These are phyloP conservation scores for Lasaia peninsularis DNA, from an alignment of 1,140 invertebrate species.

Conservation along the genomic window DNA sequence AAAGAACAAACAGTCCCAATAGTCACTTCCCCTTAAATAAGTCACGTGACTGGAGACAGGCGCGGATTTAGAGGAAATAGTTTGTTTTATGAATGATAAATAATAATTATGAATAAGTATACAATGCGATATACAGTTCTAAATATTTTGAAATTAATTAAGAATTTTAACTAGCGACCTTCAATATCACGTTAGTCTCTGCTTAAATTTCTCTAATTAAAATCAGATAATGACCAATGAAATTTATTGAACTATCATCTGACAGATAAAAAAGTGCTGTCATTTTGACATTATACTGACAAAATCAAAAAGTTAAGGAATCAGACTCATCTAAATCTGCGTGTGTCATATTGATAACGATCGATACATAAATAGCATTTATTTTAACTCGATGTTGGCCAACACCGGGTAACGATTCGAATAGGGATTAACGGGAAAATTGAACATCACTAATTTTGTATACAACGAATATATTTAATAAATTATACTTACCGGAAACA, in stretches of 20 bases:
- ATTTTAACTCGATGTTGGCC: conserved; percentile 63
- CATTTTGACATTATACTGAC: too few relatives aligned
- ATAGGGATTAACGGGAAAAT: conserved; percentile 58
- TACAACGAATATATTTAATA: conserved; percentile 27
- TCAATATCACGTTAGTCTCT: too few relatives aligned
- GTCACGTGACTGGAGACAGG: not conserved
- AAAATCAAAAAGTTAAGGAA: too few relatives aligned
- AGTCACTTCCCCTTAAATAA: conserved; percentile 53
- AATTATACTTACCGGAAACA: conserved; percentile 26
- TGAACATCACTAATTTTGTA: conserved; percentile 38
- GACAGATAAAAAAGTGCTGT: too few relatives aligned
- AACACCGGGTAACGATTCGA: conserved; percentile 59
- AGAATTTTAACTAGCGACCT: too few relatives aligned
- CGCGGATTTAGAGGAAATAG: not conserved
- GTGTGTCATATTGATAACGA: conserved; percentile 39
- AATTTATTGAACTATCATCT: too few relatives aligned
- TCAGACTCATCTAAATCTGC: not conserved
- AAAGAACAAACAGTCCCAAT: conserved; percentile 66
- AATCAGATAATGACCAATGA: too few relatives aligned
- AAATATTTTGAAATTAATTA: too few relatives aligned
- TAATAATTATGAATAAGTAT: too few relatives aligned
- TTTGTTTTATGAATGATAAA: too few relatives aligned
- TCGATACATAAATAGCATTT: conserved; percentile 72
- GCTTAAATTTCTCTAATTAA: too few relatives aligned
- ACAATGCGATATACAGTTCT: too few relatives aligned